Base-by-base conservation (phyloP, 1,140 invertebrate species). In the Drosophila setifemur region DNA sequence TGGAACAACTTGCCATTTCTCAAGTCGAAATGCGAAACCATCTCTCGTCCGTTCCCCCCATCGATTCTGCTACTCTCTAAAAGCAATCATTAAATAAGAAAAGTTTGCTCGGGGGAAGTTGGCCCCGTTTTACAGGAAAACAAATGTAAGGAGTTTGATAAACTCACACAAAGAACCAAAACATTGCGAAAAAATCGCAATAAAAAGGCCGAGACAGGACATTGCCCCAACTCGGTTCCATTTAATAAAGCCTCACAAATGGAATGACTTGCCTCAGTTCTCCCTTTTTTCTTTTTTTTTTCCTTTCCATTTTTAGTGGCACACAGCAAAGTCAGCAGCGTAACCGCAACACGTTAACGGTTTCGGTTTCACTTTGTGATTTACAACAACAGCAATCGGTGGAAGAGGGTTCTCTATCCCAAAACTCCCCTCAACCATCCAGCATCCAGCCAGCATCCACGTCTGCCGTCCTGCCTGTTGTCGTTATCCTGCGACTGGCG, bases 271-370 rank as follows among this genome's bases (percentile, higher is more conserved):
- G 72, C 54, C 42, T 68, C 60, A 31, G 57, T 19, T 63, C 31
- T 48, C 58, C 57, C 43, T 50, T 58, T 35, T 61, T 43, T 44
- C 4, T 11, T 42, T 16, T 35, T 33, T 53, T 37, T 60, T 53
- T 58, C 21, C 28, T 28, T 52, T 45, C n/a, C n/a, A n/a, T 47
- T 39, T 35, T 33, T 47, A 37, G 43, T 61, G 54, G 45, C 63
- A 47, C 73, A 58, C 42, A 72, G 58, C 66, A 76, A 77, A 88
- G 76, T 88, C 85, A 85, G 60, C 33, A 86, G 54, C 86, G 81
- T 88, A 88, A 88, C 86, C 86, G 86, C 86, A 88, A 86, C 69
- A 89, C 86, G 86, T 88, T 88, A 89, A 88, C 76, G 79, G 81
- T 86, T 79, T 79, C 75, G 81, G 81, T 87, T 86, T 86, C 75